A percentile compares a stretch with the other conserved stretches of the same genome.
These are phyloP conservation scores for Anoura caudifer DNA, from an alignment of 2,113 vertebrate genomes.

Conservation along the genomic window DNA sequence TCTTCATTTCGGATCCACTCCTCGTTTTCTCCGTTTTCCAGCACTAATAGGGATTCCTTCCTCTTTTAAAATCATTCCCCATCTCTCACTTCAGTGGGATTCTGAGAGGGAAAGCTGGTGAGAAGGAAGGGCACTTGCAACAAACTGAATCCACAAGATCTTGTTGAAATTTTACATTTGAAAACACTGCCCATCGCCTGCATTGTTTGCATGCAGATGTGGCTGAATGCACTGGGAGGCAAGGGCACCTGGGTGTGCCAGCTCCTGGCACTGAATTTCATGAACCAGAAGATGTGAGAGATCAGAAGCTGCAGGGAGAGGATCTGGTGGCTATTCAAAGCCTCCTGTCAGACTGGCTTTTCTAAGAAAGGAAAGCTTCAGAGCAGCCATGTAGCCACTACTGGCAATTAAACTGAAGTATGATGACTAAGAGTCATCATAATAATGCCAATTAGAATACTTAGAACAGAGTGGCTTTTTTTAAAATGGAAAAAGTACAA, in stretches of 20 bases:
- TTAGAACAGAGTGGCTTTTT: conserved; percentile 18
- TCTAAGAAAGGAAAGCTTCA: not conserved
- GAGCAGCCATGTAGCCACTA: not conserved
- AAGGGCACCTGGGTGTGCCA: not conserved
- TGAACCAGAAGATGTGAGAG: not conserved
- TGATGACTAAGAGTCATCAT: not conserved
- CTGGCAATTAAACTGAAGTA: not conserved
- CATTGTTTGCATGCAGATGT: not conserved
- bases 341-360: not conserved
- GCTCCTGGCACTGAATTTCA: not conserved
- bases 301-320: not conserved
- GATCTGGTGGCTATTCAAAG: not conserved
- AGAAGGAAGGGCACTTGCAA: not conserved
- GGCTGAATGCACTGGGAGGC: not conserved
- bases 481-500: conserved; percentile 23
- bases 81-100: not conserved
- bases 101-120: not conserved
- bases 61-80: not conserved
- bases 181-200: not conserved
- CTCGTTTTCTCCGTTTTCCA: not conserved
- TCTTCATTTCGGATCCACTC: not conserved
- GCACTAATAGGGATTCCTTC: not conserved
- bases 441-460: not conserved
- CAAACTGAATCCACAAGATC: not conserved
- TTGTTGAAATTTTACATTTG: not conserved